Percentiles rank a stretch among this genome's conserved stretches.
phyloP scores from a whole-genome alignment of 2,113 vertebrate species.

The Pseudopipra pipra region DNA sequence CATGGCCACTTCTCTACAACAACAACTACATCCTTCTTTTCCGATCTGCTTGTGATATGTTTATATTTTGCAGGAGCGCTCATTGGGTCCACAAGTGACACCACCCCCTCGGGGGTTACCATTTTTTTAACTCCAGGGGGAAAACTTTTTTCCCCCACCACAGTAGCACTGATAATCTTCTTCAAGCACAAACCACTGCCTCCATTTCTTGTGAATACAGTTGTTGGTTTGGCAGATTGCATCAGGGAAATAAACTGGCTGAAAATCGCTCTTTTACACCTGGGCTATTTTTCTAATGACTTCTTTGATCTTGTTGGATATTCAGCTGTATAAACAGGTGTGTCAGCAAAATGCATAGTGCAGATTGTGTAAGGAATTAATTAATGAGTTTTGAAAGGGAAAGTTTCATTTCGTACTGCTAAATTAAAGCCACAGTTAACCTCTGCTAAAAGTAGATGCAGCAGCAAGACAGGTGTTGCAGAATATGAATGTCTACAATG shows the following conservation, averaged over 20 bases:
- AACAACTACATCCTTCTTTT: no score
- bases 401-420: neutral
- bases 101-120: no score
- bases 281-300: neutral
- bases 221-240: neutral
- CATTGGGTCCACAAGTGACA: no score
- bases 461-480: neutral
- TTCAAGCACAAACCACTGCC: neutral
- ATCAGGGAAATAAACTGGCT: neutral
- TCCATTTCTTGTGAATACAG: neutral
- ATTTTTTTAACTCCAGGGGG: no score
- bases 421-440: conserved; percentile 3
- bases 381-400: neutral
- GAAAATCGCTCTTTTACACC: neutral
- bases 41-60: no score
- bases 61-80: no score
- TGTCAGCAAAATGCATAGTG: neutral
- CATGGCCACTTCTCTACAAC: no score
- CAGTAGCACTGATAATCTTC: neutral
- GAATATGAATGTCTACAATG: neutral
- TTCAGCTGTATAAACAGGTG: neutral
- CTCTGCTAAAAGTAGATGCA: neutral
- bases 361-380: neutral
- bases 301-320: neutral
- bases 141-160: no score